Percentiles rank a stretch among this genome's conserved stretches.
These are phyloP conservation scores for Drosophila prosaltans DNA, from an alignment of 1,140 invertebrate genomes.

Conservation along the genomic window DNA sequence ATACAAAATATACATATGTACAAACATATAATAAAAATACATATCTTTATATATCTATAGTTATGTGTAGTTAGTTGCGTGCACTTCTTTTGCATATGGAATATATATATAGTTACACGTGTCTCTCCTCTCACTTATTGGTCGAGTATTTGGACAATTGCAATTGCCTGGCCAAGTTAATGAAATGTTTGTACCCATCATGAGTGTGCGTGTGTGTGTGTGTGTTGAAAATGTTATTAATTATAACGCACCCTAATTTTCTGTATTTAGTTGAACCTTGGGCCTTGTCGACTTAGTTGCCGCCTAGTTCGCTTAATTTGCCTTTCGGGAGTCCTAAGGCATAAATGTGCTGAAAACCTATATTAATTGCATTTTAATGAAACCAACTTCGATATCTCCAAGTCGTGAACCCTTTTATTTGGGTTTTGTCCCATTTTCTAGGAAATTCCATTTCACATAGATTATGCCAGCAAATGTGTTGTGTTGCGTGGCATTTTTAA, in stretches of 20 bases:
- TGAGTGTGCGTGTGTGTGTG: slow-evolving; percentile 28
- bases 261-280: slow-evolving; percentile 8
- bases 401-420: background rate
- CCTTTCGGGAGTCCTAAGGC: slow-evolving; percentile 43
- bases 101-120: slow-evolving; percentile 43
- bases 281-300: slow-evolving; percentile 19
- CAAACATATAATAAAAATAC: background rate
- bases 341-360: slow-evolving; percentile 73
- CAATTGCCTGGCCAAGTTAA: slow-evolving; percentile 62
- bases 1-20: slow-evolving; percentile 39
- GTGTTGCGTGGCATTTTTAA: slow-evolving; percentile 8
- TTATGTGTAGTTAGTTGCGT: slow-evolving; percentile 36
- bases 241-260: slow-evolving; percentile 75
- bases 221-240: slow-evolving; percentile 70
- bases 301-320: slow-evolving; percentile 51
- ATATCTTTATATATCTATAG: slow-evolving; percentile 14
- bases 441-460: slow-evolving; percentile 21
- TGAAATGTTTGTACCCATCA: slow-evolving; percentile 51
- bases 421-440: slow-evolving; percentile 31
- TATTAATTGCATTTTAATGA: slow-evolving; percentile 82
- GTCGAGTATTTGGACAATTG: slow-evolving; percentile 53
- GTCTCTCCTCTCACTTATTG: slow-evolving; percentile 18
- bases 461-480: slow-evolving; percentile 7
- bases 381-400: slow-evolving; percentile 34
- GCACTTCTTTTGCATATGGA: slow-evolving; percentile 47